Conservation (phyloP, 2,113 vertebrate species). For the Noturus placidus region DNA sequence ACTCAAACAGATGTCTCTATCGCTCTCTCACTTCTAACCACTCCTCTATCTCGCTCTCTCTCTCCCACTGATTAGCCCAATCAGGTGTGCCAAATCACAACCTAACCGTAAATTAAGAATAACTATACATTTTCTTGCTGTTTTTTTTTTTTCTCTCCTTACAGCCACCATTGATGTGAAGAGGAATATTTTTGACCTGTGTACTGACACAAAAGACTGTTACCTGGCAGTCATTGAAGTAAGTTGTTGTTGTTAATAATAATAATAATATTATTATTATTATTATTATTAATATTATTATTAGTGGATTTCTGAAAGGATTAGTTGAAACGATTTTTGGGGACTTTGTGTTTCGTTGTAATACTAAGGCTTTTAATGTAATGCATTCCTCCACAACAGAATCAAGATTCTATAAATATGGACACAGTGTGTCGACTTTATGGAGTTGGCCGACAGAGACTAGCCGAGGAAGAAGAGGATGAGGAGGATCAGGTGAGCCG, state of each 20-base stretch:
- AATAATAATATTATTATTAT: no score
- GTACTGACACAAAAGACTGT: conserved; percentile 99
- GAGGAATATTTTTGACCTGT: conserved; percentile 97
- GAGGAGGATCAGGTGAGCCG: conserved; percentile 79
- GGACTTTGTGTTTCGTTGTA: background rate
- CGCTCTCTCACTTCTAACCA: no score
- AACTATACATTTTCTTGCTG: background rate
- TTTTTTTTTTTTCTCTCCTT: conserved; percentile 27
- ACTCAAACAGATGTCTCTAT: no score
- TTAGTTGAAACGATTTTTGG: background rate
- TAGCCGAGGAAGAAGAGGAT: conserved; percentile 97
- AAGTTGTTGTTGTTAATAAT: conserved; percentile 47
- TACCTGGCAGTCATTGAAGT: conserved; percentile 99
- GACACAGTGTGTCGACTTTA: conserved; percentile 98
- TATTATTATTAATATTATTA: background rate
- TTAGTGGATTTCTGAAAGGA: background rate
- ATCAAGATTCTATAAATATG: conserved; percentile 96
- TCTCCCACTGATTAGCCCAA: no score
- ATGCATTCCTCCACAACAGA: conserved; percentile 70
- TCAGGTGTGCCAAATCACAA: no score
- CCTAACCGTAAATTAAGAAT: conserved; percentile 61
- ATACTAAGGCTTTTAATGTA: background rate
- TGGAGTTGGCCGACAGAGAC: conserved; percentile 92
- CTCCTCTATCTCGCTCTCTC: no score
- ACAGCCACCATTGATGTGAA: conserved; percentile 97